Percentiles rank a stretch among this genome's conserved stretches.
Conservation (phyloP, 2,113 vertebrate species). For the Symphodus melops region DNA sequence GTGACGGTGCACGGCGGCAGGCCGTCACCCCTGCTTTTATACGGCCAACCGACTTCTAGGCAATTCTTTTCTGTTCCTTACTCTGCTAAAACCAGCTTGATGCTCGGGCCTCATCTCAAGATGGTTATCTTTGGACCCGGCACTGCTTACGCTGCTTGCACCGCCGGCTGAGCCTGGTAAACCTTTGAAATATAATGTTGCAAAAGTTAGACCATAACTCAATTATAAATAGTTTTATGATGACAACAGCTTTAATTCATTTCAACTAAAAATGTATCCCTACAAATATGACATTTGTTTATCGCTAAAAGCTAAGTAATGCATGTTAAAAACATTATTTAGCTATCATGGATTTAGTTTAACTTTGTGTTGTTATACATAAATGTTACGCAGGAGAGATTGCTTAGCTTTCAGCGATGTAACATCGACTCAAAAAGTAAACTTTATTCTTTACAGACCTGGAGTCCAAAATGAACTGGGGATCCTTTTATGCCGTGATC, state of each 20-base stretch:
- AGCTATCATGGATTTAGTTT: not conserved
- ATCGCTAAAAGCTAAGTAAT: not conserved
- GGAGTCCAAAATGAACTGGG: slow-evolving; percentile 97
- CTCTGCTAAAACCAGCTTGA: slow-evolving; percentile 63
- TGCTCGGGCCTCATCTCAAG: slow-evolving; percentile 66
- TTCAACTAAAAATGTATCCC: not conserved
- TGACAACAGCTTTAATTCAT: not conserved
- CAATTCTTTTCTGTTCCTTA: slow-evolving; percentile 63
- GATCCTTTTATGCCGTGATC: slow-evolving; percentile 93
- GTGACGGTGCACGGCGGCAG: slow-evolving; percentile 70
- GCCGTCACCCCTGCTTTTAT: slow-evolving; percentile 81
- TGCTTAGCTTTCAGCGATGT: not conserved
- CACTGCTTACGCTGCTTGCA: slow-evolving; percentile 74
- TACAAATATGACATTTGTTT: slow-evolving; percentile 1
- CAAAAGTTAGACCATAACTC: slow-evolving; percentile 11
- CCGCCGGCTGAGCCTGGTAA: slow-evolving; percentile 80
- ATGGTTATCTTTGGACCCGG: slow-evolving; percentile 75
- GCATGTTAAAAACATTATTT: not conserved
- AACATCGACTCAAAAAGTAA: not conserved
- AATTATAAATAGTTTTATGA: not conserved
- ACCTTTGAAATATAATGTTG: slow-evolving; percentile 44
- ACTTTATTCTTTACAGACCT: slow-evolving; percentile 81
- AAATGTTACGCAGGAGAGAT: not conserved
- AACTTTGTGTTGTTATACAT: not conserved
- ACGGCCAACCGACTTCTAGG: slow-evolving; percentile 55